A percentile compares a stretch with the other conserved stretches of the same genome.
phyloP scores from a whole-genome alignment of 2,888 invertebrate genomes.

The Clostera curtula region DNA sequence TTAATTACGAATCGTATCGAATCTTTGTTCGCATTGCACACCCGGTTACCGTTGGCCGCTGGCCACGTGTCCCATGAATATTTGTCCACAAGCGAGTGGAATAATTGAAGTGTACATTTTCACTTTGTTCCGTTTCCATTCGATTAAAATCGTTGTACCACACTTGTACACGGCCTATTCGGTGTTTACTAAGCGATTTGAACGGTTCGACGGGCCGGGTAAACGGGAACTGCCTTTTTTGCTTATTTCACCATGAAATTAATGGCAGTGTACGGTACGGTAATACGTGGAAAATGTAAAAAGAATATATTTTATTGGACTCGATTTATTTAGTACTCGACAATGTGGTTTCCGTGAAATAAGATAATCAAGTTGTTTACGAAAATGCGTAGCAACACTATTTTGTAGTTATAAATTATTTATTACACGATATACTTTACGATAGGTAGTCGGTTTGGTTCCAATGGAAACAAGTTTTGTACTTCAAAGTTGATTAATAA shows the following conservation, averaged over 20 bases:
- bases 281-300: constrained; percentile 3
- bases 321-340: too few species aligned
- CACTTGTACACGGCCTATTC: constrained; percentile 69
- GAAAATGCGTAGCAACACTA: too few species aligned
- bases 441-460: too few species aligned
- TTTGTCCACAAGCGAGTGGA: constrained; percentile 65
- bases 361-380: too few species aligned
- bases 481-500: too few species aligned
- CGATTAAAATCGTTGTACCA: constrained; percentile 73
- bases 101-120: constrained; percentile 75
- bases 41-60: constrained; percentile 33
- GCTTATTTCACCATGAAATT: constrained; percentile 25
- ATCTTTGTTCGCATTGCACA: constrained; percentile 28
- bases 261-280: constrained; percentile 11
- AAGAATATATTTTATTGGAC: too few species aligned
- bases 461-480: too few species aligned
- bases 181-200: constrained; percentile 74
- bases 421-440: too few species aligned
- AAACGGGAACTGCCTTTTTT: constrained; percentile 45
- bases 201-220: constrained; percentile 62
- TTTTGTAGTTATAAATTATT: too few species aligned
- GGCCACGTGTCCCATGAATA: constrained; percentile 53
- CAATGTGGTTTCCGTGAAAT: too few species aligned
- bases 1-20: constrained; percentile 19
- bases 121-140: constrained; percentile 75